Base-by-base conservation (phyloP, 2,113 vertebrate species). In the Fulica atra region DNA sequence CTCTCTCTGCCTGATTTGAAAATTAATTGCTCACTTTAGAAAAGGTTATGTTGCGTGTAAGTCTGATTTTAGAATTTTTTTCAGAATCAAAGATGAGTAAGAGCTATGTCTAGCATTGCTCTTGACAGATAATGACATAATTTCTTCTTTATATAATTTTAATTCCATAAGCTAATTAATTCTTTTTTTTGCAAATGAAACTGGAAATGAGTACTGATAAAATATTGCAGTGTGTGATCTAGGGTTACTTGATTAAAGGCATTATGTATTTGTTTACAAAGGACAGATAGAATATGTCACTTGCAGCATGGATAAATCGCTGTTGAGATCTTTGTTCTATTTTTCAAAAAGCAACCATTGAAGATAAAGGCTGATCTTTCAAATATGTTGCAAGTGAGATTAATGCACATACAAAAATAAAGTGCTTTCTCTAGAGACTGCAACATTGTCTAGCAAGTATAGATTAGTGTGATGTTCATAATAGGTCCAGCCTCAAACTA, bases 161-260 rank as follows among this genome's bases (percentile, higher is more conserved):
- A 77, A 66, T 83, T 81, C 80, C 7, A 13, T 50, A 10, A 70
- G 9, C 13, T 66, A 82, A 63, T 89, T 35, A 85, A 59, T 74
- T 86, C 11, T 50, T 92, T 78, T 93, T 92, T 81, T 92, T 92
- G 51, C 61, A 50, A 57, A 65, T 87, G 29, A 57, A 92, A 81
- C 20, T 71, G 35, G 26, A 63, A 66, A 51, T 44, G 31, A 31
- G 11, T 84, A 53, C 64, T 68, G 61, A 38, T 71, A 71, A 93
- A 70, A 17, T 74, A 61, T 81, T 84, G 46, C 38, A 64, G 42
- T 3, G 51, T 8, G 1, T 92, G 72, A 48, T 71, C 64, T 64
- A 63, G 21, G 59, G 70, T 79, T 84, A 86, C 64, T 86, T 88
- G 42, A 84, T 95, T 83, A 88, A 74, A 88, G 91, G 64, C 65